Percentiles rank a stretch among this genome's conserved stretches.
These are phyloP conservation scores for Drosophila macrothrix DNA, from an alignment of 2,888 invertebrate genomes.

Conservation along the genomic window DNA sequence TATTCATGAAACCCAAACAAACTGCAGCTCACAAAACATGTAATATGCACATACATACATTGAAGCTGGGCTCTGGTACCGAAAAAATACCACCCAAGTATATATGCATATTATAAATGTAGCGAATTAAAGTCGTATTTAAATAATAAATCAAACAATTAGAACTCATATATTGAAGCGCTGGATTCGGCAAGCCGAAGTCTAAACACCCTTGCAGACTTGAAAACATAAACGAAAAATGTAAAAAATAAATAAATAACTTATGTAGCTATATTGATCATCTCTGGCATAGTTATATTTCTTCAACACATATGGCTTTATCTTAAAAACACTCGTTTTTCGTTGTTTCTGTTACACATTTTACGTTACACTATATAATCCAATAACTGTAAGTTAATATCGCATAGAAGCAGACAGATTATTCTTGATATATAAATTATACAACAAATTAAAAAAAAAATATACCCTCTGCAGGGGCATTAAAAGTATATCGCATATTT, in stretches of 20 bases:
- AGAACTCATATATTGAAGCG: conserved; percentile 4
- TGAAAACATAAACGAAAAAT: conserved; percentile 8
- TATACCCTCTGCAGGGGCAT: conserved; percentile 12
- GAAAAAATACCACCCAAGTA: neutral
- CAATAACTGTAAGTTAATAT: neutral
- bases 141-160: neutral
- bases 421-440: neutral
- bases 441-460: neutral
- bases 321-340: conserved; percentile 17
- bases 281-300: neutral
- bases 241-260: neutral
- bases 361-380: neutral
- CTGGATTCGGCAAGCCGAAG: conserved; percentile 21
- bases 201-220: conserved; percentile 38
- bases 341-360: conserved; percentile 23
- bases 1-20: conserved; percentile 70
- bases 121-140: conserved; percentile 40
- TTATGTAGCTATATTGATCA: neutral
- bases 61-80: neutral
- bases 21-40: conserved; percentile 67
- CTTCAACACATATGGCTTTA: neutral
- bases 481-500: conserved; percentile 38
- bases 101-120: conserved; percentile 25
- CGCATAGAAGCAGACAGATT: conserved; percentile 1
- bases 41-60: conserved; percentile 15